Base-by-base conservation (phyloP, 2,113 vertebrate species). In the Ammodytes dubius region DNA sequence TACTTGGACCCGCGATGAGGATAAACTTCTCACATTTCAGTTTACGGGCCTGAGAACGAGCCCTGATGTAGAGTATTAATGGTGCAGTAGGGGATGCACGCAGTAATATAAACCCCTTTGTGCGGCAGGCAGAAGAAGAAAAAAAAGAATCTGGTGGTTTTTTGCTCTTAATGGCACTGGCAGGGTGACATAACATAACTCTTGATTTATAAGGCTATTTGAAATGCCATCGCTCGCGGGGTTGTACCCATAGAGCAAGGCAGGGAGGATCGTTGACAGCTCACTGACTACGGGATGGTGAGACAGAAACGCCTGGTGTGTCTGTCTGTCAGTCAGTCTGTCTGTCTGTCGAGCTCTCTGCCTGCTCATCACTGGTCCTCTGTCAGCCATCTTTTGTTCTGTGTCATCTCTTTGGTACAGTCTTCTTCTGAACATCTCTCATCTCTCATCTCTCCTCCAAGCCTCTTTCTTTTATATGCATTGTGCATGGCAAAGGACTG, bases 131-230 rank as follows among this genome's bases (percentile, higher is more conserved):
- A 27, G 27, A 47, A 67, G 15, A 59, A n/a, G n/a, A 47, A 67
- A 74, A 69, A 61, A 77, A 65, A 54, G 46, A 53, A 59, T 12
- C 45, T 72, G 74, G 67, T 83, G 77, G 77, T 92, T 88, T 91
- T 90, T 88, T 92, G 81, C 87, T 83, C 57, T 87, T 94, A 94
- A 94, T 92, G 91, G 91, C 90, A 84, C 86, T 89, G 91, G 81
- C 89, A 87, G 86, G 87, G 88, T 92, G 94, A 95, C 93, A 95
- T 92, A 90, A 93, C 91, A 94, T 89, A 91, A 93, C 91, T 91
- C 69, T 88, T 95, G 94, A 94, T 95, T 95, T 94, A 95, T 94
- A 92, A 87, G 83, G 91, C 91, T 93, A 93, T 91, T 94, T 93
- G 90, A 94, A 94, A 95, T 88, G 89, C 88, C 86, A 91, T 91